A percentile compares a stretch with the other conserved stretches of the same genome.
phyloP scores from a whole-genome alignment of 1,140 invertebrate genomes.

The Philotrypesis tridentata region DNA sequence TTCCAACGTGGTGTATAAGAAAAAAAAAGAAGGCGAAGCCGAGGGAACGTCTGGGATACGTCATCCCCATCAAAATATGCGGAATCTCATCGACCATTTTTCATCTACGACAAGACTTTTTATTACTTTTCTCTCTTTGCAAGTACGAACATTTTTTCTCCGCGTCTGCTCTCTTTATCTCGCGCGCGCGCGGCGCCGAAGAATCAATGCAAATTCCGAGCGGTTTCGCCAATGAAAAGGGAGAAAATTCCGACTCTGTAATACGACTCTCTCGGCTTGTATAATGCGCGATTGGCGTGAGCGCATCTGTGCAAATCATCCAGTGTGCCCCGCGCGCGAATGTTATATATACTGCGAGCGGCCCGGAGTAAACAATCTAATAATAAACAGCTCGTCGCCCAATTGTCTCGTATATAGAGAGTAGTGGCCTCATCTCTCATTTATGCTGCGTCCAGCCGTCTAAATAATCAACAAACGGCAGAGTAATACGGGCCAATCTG shows the following conservation, averaged over 20 bases:
- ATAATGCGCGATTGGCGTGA: too few species aligned
- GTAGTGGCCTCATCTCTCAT: neutral
- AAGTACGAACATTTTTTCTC: neutral
- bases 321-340: too few species aligned
- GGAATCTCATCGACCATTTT: slow-evolving; percentile 16
- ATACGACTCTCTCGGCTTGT: too few species aligned
- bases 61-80: slow-evolving; percentile 29
- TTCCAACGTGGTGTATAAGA: neutral
- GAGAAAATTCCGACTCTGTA: too few species aligned
- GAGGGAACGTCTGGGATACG: neutral
- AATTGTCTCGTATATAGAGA: neutral
- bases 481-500: neutral
- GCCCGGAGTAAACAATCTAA: neutral
- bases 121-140: neutral
- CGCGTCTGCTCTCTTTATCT: neutral
- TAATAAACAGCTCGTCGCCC: neutral
- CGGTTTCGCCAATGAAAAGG: too few species aligned
- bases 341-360: too few species aligned
- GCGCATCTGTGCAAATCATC: too few species aligned
- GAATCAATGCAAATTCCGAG: neutral
- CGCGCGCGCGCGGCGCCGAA: too few species aligned
- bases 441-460: neutral
- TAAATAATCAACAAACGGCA: neutral
- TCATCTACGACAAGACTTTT: neutral
- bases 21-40: neutral